A percentile compares a stretch with the other conserved stretches of the same genome.
These are phyloP conservation scores for Beroe forskalii DNA, from an alignment of 37 sponge, comb jelly and placozoan species.

Conservation along the genomic window DNA sequence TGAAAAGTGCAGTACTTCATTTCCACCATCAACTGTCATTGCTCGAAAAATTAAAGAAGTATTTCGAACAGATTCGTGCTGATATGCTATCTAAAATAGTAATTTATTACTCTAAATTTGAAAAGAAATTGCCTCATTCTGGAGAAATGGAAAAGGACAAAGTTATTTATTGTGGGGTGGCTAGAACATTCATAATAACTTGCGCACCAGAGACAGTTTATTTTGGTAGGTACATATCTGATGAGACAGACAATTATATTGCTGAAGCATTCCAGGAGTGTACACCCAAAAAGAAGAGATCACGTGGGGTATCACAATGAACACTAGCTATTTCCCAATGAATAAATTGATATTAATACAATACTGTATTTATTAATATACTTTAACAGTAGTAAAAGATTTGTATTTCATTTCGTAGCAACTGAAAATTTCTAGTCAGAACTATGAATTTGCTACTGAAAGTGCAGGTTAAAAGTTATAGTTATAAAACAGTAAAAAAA, in stretches of 20 bases:
- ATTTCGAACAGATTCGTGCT: constrained; percentile 18
- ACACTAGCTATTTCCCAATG: not conserved
- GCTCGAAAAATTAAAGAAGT: not conserved
- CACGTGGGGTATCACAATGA: not conserved
- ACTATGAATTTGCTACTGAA: not conserved
- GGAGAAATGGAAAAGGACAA: not conserved
- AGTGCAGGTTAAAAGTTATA: not conserved
- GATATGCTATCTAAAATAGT: not conserved
- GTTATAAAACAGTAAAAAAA: not conserved
- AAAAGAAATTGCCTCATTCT: not conserved
- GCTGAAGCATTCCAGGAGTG: no score
- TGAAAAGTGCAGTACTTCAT: constrained; percentile 15
- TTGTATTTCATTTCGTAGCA: no score
- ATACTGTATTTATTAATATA: not conserved
- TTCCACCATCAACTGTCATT: constrained; percentile 21
- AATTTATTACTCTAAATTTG: not conserved
- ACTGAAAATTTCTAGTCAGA: no score
- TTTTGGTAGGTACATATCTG: not conserved
- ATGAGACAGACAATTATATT: not conserved
- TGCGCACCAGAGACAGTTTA: not conserved
- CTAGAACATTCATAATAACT: not conserved
- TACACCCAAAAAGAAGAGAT: not conserved
- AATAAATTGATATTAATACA: not conserved
- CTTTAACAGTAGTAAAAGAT: not conserved
- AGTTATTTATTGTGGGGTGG: not conserved